Evolutionary conservation across 2,888 invertebrate genomes (phyloP).

Genomic region (Phania funesta): DNA sequence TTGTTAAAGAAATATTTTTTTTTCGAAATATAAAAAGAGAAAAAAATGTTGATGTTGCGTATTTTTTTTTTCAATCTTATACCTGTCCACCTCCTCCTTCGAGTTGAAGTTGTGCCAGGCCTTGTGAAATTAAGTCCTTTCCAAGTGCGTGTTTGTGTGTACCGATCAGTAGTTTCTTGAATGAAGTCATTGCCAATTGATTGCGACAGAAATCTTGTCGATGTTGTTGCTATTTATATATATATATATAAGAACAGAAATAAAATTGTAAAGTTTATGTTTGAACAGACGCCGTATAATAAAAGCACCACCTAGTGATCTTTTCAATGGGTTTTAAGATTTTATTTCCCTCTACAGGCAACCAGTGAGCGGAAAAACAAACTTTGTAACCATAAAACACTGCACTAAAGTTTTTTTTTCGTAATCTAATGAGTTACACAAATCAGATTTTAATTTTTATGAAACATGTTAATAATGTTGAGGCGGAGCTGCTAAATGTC

Average conservation of each 20-base stretch:
- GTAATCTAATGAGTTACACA: slow-evolving; percentile 41
- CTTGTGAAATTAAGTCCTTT: slow-evolving; percentile 48
- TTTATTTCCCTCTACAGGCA: slow-evolving; percentile 3
- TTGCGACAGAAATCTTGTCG: slow-evolving; percentile 15
- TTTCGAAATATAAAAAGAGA: slow-evolving; percentile 10
- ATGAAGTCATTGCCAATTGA: slow-evolving; percentile 49
- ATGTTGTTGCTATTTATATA: slow-evolving; percentile 60
- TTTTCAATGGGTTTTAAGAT: slow-evolving; percentile 42
- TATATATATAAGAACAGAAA: slow-evolving; percentile 52
- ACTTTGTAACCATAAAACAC: slow-evolving; percentile 37
- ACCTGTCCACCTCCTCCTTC: slow-evolving; percentile 43
- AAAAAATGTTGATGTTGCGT: slow-evolving; percentile 13
- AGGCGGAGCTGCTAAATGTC: slow-evolving; percentile 26
- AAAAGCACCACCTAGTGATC: slow-evolving; percentile 65
- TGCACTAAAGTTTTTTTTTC: not conserved
- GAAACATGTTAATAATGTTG: slow-evolving; percentile 28
- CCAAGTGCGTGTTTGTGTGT: not conserved
- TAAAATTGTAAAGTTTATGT: slow-evolving; percentile 64
- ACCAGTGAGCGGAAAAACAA: not conserved
- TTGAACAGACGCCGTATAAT: slow-evolving; percentile 63
- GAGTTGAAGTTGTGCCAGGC: not conserved
- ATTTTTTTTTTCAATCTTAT: slow-evolving; percentile 29
- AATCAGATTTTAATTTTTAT: slow-evolving; percentile 41
- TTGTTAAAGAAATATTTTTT: slow-evolving; percentile 65
- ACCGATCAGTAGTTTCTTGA: slow-evolving; percentile 19